Evolutionary conservation across 2,113 vertebrate genomes (phyloP).

Genomic region (Alexandromys fortis): DNA sequence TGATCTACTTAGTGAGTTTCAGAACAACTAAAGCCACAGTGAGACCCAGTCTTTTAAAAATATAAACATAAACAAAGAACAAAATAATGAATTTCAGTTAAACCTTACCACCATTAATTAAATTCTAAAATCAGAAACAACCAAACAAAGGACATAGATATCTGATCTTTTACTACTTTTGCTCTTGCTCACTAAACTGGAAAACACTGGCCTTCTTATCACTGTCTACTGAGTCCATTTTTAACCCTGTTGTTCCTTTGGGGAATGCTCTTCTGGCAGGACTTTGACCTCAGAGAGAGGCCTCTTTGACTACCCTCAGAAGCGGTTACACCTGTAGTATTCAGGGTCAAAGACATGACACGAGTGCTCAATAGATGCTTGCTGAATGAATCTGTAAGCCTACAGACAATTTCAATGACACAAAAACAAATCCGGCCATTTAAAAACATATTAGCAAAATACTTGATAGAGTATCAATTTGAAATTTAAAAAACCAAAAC

Average conservation of each 20-base stretch:
- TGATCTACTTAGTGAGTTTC: neutral
- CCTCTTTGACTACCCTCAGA: neutral
- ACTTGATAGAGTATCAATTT: neutral
- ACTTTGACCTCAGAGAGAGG: neutral
- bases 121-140: constrained; percentile 1
- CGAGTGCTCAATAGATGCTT: neutral
- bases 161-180: neutral
- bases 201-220: neutral
- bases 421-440: constrained; percentile 18
- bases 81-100: neutral
- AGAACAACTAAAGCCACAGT: neutral
- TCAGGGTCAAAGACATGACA: neutral
- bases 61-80: neutral
- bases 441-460: constrained; percentile 29
- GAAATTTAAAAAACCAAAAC: neutral
- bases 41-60: neutral
- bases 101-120: neutral
- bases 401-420: constrained; percentile 24
- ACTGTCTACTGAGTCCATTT: neutral
- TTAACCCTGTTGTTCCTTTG: neutral
- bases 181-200: neutral
- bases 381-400: neutral
- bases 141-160: neutral
- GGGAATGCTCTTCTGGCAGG: neutral
- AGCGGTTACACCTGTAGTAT: neutral